These are phyloP conservation scores for Microplitis demolitor DNA, from an alignment of 1,140 invertebrate genomes.

Conservation along the genomic window DNA sequence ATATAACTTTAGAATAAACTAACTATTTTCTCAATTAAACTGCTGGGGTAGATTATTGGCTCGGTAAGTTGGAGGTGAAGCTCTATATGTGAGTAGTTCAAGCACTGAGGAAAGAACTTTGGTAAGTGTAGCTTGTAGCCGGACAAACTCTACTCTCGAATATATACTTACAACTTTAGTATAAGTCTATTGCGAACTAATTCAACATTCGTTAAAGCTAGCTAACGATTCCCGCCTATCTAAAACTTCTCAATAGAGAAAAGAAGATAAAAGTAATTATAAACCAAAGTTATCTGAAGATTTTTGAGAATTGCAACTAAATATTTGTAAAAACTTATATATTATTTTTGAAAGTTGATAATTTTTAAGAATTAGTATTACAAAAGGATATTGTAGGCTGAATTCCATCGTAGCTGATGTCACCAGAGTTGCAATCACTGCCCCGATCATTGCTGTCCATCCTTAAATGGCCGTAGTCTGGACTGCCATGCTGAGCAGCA, in stretches of 20 bases:
- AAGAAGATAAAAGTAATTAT: conserved; percentile 13
- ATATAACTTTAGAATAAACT: conserved; percentile 8
- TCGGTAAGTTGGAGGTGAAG: conserved; percentile 39
- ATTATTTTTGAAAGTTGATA: background rate
- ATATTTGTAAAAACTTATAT: too few relatives aligned
- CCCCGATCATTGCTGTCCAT: conserved; percentile 83
- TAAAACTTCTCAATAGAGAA: conserved; percentile 10
- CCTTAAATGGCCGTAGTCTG: conserved; percentile 75
- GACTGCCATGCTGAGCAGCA: conserved; percentile 77
- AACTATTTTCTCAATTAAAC: conserved; percentile 32
- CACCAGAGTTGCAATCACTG: conserved; percentile 86
- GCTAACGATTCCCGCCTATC: conserved; percentile 19
- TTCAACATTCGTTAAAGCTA: conserved; percentile 52
- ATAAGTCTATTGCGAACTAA: conserved; percentile 54
- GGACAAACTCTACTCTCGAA: conserved; percentile 47
- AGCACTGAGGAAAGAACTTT: conserved; percentile 49
- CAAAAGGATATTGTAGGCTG: conserved; percentile 95
- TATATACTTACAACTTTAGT: conserved; percentile 47
- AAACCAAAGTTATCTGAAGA: background rate
- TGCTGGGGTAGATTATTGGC: conserved; percentile 49
- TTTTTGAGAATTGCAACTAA: too few relatives aligned
- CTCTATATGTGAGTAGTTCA: conserved; percentile 33
- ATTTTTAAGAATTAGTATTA: conserved; percentile 49
- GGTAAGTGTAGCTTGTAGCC: conserved; percentile 40
- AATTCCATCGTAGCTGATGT: conserved; percentile 86